These are phyloP conservation scores for Indri indri DNA, from an alignment of 2,113 vertebrate species.

Conservation along the genomic window DNA sequence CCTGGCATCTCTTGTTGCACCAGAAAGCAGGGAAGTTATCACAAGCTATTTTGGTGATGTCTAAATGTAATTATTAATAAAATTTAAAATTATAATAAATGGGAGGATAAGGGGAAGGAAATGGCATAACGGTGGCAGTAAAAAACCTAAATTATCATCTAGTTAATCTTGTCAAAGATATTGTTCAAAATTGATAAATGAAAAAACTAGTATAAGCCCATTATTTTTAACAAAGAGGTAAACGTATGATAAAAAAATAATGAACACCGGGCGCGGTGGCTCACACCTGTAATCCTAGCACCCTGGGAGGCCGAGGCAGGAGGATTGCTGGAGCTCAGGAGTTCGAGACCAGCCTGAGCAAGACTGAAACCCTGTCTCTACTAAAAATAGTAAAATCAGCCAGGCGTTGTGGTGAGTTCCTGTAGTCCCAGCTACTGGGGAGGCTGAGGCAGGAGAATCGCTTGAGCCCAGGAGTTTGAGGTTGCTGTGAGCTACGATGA, in stretches of 20 bases:
- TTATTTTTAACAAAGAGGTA: background rate
- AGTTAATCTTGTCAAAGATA: background rate
- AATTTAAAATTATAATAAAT: background rate
- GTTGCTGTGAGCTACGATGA: too few relatives aligned
- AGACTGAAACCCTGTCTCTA: too few relatives aligned
- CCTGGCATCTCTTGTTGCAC: background rate
- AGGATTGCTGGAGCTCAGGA: too few relatives aligned
- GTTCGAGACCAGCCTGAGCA: too few relatives aligned
- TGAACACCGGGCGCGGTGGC: background rate
- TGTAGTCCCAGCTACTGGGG: too few relatives aligned
- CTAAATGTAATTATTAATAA: background rate
- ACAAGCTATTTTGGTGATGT: background rate
- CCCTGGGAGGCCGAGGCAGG: too few relatives aligned
- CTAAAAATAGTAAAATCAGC: too few relatives aligned
- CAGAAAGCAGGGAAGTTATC: background rate
- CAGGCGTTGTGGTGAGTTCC: too few relatives aligned
- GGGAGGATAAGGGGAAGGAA: background rate
- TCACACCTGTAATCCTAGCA: too few relatives aligned
- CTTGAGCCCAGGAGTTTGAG: too few relatives aligned
- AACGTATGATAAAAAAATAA: background rate
- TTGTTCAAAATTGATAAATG: background rate
- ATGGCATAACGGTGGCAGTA: background rate
- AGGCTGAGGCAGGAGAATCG: too few relatives aligned
- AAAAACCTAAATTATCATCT: background rate
- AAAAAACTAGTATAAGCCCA: background rate